These are phyloP conservation scores for Uropetala carovei DNA, from an alignment of 2,888 invertebrate species.

Conservation along the genomic window DNA sequence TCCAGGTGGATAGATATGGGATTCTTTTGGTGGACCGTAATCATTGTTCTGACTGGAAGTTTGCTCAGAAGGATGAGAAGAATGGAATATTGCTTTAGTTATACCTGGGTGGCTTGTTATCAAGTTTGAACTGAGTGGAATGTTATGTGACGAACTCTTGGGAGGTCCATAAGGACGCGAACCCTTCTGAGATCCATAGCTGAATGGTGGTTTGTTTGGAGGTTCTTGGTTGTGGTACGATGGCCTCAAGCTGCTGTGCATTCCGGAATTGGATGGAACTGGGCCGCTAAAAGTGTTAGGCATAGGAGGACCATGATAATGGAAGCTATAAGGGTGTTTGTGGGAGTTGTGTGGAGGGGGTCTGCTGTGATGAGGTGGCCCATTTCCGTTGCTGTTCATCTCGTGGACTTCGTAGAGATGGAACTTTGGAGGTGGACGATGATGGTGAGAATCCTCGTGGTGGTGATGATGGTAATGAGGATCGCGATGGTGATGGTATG, in stretches of 20 bases:
- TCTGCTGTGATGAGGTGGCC: constrained; percentile 26
- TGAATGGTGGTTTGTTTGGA: background rate
- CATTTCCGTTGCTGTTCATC: background rate
- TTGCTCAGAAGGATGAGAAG: constrained; percentile 11
- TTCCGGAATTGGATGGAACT: background rate
- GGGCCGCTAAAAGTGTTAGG: background rate
- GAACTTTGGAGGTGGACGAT: constrained; percentile 21
- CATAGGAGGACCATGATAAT: background rate
- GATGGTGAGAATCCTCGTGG: background rate
- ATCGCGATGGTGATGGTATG: constrained; percentile 20
- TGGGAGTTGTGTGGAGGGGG: constrained; percentile 3
- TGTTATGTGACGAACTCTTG: background rate
- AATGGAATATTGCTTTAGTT: constrained; percentile 46
- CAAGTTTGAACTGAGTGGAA: background rate
- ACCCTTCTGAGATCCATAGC: constrained; percentile 10
- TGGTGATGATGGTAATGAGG: constrained; percentile 19
- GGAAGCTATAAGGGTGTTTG: constrained; percentile 44
- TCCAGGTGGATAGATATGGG: constrained; percentile 66
- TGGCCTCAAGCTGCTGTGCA: background rate
- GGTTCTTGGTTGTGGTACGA: constrained; percentile 10
- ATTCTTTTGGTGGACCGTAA: constrained; percentile 38
- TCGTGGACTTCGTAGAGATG: constrained; percentile 46
- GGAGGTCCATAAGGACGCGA: constrained; percentile 35
- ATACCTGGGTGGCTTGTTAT: constrained; percentile 34
- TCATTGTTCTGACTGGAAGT: background rate